Base-by-base conservation (phyloP, 53 echinoderm and acorn worm genomes). In the Arbacia lixula region DNA sequence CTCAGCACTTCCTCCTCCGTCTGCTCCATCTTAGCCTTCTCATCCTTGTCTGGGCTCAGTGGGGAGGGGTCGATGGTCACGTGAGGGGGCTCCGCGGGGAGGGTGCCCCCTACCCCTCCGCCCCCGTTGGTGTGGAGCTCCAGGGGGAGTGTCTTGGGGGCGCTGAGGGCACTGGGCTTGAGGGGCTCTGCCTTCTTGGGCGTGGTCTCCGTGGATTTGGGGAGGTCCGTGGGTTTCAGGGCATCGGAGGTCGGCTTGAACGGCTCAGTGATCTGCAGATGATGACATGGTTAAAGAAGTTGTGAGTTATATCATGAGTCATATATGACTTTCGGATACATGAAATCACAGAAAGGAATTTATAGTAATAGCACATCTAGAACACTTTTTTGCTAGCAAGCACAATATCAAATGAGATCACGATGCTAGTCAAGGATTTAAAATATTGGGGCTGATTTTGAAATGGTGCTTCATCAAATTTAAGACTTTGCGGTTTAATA, bases 31-130 rank as follows among this genome's bases (percentile, higher is more conserved):
- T 72, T 42, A n/a, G 87, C 89, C 50, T 83, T 89, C 68, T 89
- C 92, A 81, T 93, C 93, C 36, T 85, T 65, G 69, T 89, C 89
- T 34, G 89, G 85, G 56, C 85, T 85, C 78, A 91, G 42, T 17
- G 86, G 88, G n/a, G 95, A 88, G 17, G 95, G 91, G 82, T 95
- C 95, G 34, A 95, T 88, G 2, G 87, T 95, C 64, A 95, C 92
- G 21, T 84, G 84, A 1, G 92, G 92, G 12, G 84, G 86, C 21
- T 91, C 91, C 19, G 82, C 88, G 19, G 69, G 68, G 29, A 84
- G 36, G 27, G 67, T 65, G 14, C 86, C 87, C 42, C 86, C 85
- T 30, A 82, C 82, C n/a, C 86, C 87, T 34, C 86, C 85, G 6
- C 72, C 89, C 33, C 76, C 80, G 58, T 78, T 78, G 60, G 78